phyloP scores from a whole-genome alignment of 64 coral and sea anemone species.

The Porites australiensis region DNA sequence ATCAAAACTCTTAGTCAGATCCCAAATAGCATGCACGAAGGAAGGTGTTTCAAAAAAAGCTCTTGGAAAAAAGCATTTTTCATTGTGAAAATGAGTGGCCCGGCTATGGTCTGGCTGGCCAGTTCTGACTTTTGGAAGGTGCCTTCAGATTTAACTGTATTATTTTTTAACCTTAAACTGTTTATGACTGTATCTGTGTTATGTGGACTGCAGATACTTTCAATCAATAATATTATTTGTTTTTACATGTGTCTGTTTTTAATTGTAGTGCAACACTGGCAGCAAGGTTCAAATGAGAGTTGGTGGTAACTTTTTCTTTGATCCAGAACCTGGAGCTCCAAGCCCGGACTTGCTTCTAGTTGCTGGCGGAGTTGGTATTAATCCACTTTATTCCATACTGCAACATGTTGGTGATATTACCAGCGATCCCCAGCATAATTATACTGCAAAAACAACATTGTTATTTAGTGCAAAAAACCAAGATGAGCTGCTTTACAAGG shows the following conservation, averaged over 20 bases:
- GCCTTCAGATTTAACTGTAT: no score
- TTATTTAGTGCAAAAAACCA: constrained; percentile 80
- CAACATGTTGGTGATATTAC: constrained; percentile 59
- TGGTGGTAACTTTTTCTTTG: constrained; percentile 79
- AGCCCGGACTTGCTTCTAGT: constrained; percentile 72
- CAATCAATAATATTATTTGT: not conserved
- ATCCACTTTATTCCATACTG: constrained; percentile 86
- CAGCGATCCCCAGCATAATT: not conserved
- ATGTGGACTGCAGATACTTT: not conserved
- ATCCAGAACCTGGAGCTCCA: constrained; percentile 3
- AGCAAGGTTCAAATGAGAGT: constrained; percentile 86
- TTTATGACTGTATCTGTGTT: no score
- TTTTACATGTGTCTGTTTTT: not conserved
- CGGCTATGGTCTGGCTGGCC: no score
- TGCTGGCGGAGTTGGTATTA: constrained; percentile 92
- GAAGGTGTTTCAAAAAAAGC: no score
- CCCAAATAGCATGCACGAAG: no score
- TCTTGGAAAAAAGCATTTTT: no score
- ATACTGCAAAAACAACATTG: constrained; percentile 63
- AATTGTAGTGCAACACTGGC: constrained; percentile 70
- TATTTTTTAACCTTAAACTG: no score
- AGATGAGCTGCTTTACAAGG: constrained; percentile 90
- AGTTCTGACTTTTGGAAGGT: no score
- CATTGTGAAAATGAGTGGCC: no score
- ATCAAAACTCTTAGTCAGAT: no score